Percentiles rank a stretch among this genome's conserved stretches.
These are phyloP conservation scores for Acholoe squamosa DNA, from an alignment of 2,888 invertebrate species.

Conservation along the genomic window DNA sequence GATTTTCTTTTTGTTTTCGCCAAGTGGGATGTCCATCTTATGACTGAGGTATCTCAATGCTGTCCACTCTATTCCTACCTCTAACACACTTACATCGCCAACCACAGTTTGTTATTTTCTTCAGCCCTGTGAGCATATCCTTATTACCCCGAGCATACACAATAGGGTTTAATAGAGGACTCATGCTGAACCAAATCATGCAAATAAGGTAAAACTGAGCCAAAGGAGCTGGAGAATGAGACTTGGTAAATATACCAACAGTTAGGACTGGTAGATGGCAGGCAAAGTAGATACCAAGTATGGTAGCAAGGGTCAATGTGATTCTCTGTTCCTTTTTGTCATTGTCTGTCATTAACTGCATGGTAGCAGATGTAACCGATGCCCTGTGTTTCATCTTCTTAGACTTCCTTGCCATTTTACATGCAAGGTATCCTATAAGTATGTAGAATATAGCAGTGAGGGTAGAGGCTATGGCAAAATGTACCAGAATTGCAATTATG, in stretches of 20 bases:
- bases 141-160: neutral
- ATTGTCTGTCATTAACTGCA: neutral
- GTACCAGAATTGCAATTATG: neutral
- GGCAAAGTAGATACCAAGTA: constrained; percentile 25
- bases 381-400: neutral
- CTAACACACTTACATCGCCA: too few species aligned
- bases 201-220: neutral
- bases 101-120: neutral
- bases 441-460: neutral
- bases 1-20: too few species aligned
- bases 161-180: neutral
- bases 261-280: neutral
- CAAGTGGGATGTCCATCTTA: too few species aligned
- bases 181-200: constrained; percentile 25
- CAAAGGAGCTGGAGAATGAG: neutral
- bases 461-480: neutral
- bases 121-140: neutral
- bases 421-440: constrained; percentile 10
- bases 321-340: constrained; percentile 8
- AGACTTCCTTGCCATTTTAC: neutral
- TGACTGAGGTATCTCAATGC: too few species aligned
- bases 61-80: too few species aligned
- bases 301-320: constrained; percentile 4
- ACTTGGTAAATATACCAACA: neutral
- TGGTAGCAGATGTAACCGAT: neutral